Evolutionary conservation across 2,888 invertebrate species (phyloP), one percentile per base, ranked within the genome.

Genomic region (Netelia melanura): DNA sequence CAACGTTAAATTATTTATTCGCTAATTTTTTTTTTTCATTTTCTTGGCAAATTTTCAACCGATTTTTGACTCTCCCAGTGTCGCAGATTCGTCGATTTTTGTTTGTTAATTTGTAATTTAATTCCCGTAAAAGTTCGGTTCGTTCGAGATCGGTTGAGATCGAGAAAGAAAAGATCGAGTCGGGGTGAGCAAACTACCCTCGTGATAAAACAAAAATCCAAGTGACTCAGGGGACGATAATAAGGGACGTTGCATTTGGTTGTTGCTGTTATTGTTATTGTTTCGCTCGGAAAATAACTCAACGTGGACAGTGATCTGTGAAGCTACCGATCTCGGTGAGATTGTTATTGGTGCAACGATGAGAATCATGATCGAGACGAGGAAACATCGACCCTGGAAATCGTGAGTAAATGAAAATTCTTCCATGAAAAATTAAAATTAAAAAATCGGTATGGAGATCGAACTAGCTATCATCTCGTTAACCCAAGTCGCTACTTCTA

Each of bases 221-320:
- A 82, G 85, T 85, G 80, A 75, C 72, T 65, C 30, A 21, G 30
- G 30, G 38, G 38, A 30, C 43, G 68, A 72, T 71, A 58, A 72
- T 71, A 58, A 65, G 54, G 70, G 68, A 83, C 71, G 8, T 61
- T 54, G 43, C 44, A 21, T 72, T 61, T 30, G 38, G 38, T 67
- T 74, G 52, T 62, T 78, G 44, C 52, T 25, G n/a, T 70, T 38
- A 23, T 17, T 38, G 44, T 65, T 68, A 54, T 44, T 62, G 14
- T 68, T 65, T 52, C 14, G 54, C 11, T 52, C 17, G 54, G 14
- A 54, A 54, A 54, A 21, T 21, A 21, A 54, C 43, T 80, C 79
- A 43, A 84, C 84, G 80, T 84, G 81, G 81, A 84, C 84, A 84
- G 84, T 84, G 84, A 56, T 72, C 81, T 84, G 84, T 84, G 84